Evolutionary conservation across 2,888 invertebrate genomes (phyloP).

Genomic region (Alentia gelatinosa): DNA sequence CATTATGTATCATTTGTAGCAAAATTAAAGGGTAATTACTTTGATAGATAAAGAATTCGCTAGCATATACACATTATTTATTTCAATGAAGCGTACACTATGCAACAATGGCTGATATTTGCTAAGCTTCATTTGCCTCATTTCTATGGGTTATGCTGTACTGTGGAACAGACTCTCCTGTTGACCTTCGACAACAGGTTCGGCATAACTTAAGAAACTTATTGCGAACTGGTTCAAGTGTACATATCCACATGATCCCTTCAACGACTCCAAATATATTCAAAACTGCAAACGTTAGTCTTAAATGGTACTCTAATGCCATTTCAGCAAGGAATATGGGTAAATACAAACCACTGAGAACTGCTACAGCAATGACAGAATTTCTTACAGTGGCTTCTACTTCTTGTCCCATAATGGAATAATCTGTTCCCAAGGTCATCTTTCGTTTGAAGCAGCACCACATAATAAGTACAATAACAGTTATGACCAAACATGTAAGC

Average conservation of each 20-base stretch:
- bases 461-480: neutral
- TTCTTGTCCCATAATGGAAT: neutral
- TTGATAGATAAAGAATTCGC: no score
- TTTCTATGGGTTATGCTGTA: no score
- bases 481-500: neutral
- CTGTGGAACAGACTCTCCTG: no score
- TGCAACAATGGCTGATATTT: no score
- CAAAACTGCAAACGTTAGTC: neutral
- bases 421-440: neutral
- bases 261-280: neutral
- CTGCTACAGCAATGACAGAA: slow-evolving; percentile 1
- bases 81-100: no score
- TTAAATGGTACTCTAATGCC: neutral
- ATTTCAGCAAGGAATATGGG: neutral
- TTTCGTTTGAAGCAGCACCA: neutral
- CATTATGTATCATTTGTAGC: no score
- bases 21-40: no score
- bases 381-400: neutral
- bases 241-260: neutral
- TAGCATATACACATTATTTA: no score
- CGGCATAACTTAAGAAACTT: neutral
- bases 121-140: no score
- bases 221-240: neutral
- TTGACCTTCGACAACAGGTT: neutral
- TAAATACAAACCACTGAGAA: neutral